Percentiles rank a stretch among this genome's conserved stretches.
phyloP scores from a whole-genome alignment of 2,888 invertebrate species.

The Sinohyriopsis cumingii region DNA sequence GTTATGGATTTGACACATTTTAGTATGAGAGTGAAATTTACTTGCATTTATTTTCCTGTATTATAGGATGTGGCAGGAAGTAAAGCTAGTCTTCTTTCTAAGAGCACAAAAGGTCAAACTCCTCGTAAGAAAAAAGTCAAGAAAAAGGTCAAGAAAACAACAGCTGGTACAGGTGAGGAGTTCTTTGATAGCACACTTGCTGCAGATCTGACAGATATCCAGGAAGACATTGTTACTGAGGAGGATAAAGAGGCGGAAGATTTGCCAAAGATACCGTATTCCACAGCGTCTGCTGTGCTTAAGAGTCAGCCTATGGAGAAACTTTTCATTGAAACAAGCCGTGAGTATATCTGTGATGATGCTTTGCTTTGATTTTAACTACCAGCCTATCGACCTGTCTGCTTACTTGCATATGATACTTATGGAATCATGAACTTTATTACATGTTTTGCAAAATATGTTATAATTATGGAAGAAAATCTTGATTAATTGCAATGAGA shows the following conservation, averaged over 20 bases:
- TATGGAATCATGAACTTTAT: no score
- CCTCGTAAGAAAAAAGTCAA: conserved; percentile 55
- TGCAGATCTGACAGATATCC: conserved; percentile 53
- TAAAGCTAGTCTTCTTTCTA: conserved; percentile 57
- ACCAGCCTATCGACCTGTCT: not conserved
- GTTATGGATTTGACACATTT: no score
- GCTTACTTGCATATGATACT: no score
- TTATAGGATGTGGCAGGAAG: conserved; percentile 58
- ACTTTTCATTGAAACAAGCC: conserved; percentile 61
- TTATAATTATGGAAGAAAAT: no score
- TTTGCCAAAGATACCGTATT: conserved; percentile 31
- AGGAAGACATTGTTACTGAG: conserved; percentile 56
- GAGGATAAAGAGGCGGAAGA: conserved; percentile 28
- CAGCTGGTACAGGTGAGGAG: conserved; percentile 33
- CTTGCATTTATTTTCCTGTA: not conserved
- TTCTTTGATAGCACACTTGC: conserved; percentile 51
- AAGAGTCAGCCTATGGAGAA: conserved; percentile 60
- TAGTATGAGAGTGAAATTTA: no score
- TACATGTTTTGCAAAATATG: no score
- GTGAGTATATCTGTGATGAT: conserved; percentile 33
- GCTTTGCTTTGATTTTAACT: not conserved
- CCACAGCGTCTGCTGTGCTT: conserved; percentile 43
- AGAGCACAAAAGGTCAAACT: conserved; percentile 45
- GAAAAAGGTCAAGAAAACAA: conserved; percentile 47
- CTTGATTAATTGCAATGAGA: no score